phyloP scores from a whole-genome alignment of 2,888 invertebrate genomes.

The Chloroclystis v-ata region DNA sequence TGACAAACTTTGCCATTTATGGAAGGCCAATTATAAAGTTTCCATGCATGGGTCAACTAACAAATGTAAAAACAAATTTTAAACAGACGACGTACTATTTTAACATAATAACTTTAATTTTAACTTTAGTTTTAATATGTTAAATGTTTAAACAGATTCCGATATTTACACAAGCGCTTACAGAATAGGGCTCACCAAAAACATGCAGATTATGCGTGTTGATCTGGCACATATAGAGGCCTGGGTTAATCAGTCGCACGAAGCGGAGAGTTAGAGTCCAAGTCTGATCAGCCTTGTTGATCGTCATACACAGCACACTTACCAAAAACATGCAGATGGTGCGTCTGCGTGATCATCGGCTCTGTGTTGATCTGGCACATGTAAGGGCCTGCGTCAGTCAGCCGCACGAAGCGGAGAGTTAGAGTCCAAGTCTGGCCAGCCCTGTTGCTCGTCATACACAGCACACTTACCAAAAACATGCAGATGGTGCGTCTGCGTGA shows the following conservation, averaged over 20 bases:
- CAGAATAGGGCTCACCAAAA: neutral
- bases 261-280: slow-evolving; percentile 89
- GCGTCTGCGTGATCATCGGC: slow-evolving; percentile 81
- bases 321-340: slow-evolving; percentile 54
- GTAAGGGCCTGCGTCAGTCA: slow-evolving; percentile 88
- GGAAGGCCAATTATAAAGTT: too few relatives aligned
- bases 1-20: too few relatives aligned
- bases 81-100: too few relatives aligned
- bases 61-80: too few relatives aligned
- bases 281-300: slow-evolving; percentile 85
- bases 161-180: too few relatives aligned
- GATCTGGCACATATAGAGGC: slow-evolving; percentile 87
- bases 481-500: slow-evolving; percentile 57
- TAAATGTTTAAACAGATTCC: too few relatives aligned
- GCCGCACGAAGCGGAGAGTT: slow-evolving; percentile 85
- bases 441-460: slow-evolving; percentile 85
- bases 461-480: slow-evolving; percentile 51
- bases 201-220: slow-evolving; percentile 74
- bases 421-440: slow-evolving; percentile 88
- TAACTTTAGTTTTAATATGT: too few relatives aligned
- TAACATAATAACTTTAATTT: too few relatives aligned
- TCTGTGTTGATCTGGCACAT: slow-evolving; percentile 83
- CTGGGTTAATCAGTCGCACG: slow-evolving; percentile 85
- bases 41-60: too few relatives aligned
- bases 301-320: slow-evolving; percentile 81